Base-by-base conservation (phyloP, 1,140 invertebrate species). In the Phortica variegata region DNA sequence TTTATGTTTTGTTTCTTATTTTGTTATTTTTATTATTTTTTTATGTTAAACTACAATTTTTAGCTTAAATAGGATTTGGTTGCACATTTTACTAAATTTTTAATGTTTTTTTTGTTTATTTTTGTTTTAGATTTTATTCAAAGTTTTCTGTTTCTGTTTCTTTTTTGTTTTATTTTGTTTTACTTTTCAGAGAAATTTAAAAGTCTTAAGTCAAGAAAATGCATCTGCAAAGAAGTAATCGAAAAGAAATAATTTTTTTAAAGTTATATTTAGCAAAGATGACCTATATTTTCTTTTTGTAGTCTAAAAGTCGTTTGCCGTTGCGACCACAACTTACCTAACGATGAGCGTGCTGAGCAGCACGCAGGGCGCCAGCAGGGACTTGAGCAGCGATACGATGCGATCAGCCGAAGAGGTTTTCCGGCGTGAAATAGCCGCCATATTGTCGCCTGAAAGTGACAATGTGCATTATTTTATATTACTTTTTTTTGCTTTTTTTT, bases 341-440 rank as follows among this genome's bases (percentile, higher is more conserved):
- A 75, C 63, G 34, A 58, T 58, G 43, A 75, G 56, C 37, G 71
- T 72, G 54, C 73, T 76, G 29, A 76, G 58, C 56, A 76, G 51
- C 18, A 73, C 60, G 50, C 73, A 74, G 47, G 73, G 70, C 43
- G 68, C 66, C 53, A 72, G 55, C 66, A 76, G 69, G 43, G 66
- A 72, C 56, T 60, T 60, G 47, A 76, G 72, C 70, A 76, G 66
- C 45, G 65, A 60, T 61, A 68, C 58, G 51, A 76, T 60, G 40
- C 70, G 73, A 69, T 73, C 69, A 47, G 73, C 71, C 41, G 73
- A 76, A 43, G 69, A 75, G 53, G 75, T 77, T 54, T 77, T 76
- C 43, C 74, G 60, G 32, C 75, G 58, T 31, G 75, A 76, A 47
- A 77, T 77, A 41, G 75, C 75, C 42, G 75, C 75, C 73, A 75